Evolutionary conservation across 2,888 invertebrate species (phyloP).

Genomic region (Drosophila silvestris): DNA sequence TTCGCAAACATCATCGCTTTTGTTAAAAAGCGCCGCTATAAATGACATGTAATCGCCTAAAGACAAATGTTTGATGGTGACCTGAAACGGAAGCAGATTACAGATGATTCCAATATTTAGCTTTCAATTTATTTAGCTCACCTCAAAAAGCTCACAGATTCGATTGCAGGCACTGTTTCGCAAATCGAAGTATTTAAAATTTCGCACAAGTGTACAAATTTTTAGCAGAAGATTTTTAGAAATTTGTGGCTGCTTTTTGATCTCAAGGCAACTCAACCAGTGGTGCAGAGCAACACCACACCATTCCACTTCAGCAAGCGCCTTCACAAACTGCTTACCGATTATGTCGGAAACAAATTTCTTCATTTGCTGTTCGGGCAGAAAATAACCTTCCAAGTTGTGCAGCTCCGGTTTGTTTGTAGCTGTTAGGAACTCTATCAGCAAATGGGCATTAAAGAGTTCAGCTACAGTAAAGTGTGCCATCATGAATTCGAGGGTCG

Average conservation of each 20-base stretch:
- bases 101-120: neutral
- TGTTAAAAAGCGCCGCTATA: neutral
- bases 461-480: constrained; percentile 10
- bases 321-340: constrained; percentile 8
- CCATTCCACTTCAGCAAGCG: constrained; percentile 14
- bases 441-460: constrained; percentile 5
- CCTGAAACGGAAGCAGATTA: neutral
- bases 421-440: constrained; percentile 15
- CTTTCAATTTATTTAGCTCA: neutral
- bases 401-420: constrained; percentile 11
- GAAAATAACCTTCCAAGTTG: constrained; percentile 3
- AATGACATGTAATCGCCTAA: constrained; percentile 7
- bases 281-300: constrained; percentile 6
- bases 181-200: neutral
- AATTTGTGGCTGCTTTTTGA: constrained; percentile 2
- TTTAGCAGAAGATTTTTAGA: constrained; percentile 1
- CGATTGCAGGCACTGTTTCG: neutral
- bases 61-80: neutral
- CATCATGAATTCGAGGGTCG: constrained; percentile 9
- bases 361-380: constrained; percentile 5
- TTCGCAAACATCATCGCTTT: neutral
- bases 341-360: neutral
- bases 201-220: neutral
- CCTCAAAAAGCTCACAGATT: constrained; percentile 8
- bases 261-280: constrained; percentile 4